Conservation (phyloP, 2,113 vertebrate genomes). For the Carlito syrichta region DNA sequence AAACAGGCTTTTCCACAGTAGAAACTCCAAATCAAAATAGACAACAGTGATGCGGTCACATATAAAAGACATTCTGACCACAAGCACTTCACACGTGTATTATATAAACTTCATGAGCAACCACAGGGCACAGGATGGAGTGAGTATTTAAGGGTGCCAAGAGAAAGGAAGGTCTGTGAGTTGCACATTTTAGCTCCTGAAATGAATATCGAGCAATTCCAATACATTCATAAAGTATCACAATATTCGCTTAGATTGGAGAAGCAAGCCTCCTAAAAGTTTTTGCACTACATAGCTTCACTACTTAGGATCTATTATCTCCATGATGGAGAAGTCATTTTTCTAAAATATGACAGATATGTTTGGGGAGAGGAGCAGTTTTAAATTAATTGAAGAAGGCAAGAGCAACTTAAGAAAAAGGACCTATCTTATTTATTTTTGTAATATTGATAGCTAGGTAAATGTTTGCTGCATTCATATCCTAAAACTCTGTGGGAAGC, state of each 20-base stretch:
- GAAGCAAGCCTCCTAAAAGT: neutral
- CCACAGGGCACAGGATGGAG: neutral
- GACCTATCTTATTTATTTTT: neutral
- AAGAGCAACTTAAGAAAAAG: neutral
- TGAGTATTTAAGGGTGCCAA: too few species aligned
- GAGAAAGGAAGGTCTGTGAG: neutral
- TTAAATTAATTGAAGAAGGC: neutral
- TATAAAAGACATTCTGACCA: neutral
- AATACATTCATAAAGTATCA: neutral
- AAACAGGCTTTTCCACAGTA: constrained; percentile 3
- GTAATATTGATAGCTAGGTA: neutral
- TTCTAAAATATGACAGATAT: constrained; percentile 11
- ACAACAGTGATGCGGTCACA: neutral
- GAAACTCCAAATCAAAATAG: constrained; percentile 1
- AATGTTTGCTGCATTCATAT: neutral
- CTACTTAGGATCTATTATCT: neutral
- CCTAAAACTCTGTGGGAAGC: neutral
- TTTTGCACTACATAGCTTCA: neutral
- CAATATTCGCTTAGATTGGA: neutral
- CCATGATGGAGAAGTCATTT: neutral
- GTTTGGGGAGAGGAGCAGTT: neutral
- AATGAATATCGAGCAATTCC: neutral
- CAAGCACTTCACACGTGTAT: neutral
- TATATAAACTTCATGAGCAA: neutral
- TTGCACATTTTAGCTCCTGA: neutral